Conservation (phyloP, 2,888 invertebrate genomes). For the Aromia moschata region DNA sequence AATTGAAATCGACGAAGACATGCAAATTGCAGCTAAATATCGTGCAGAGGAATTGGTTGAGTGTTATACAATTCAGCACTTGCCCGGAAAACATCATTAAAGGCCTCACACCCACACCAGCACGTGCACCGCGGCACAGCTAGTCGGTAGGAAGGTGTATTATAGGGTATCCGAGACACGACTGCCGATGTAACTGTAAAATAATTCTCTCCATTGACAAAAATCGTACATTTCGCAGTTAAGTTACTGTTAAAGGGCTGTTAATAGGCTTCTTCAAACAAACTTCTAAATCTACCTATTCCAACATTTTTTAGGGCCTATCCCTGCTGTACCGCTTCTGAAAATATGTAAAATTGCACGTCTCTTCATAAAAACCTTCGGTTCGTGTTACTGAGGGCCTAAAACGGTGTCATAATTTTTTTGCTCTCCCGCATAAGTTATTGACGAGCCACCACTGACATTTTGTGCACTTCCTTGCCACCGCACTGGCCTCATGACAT, state of each 20-base stretch:
- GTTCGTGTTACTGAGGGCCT: too few relatives aligned
- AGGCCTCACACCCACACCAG: constrained; percentile 40
- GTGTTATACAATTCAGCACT: constrained; percentile 26
- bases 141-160: constrained; percentile 40
- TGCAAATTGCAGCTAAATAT: constrained; percentile 12
- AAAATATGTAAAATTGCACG: too few relatives aligned
- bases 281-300: too few relatives aligned
- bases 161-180: constrained; percentile 51
- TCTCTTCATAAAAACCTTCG: too few relatives aligned
- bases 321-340: too few relatives aligned
- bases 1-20: not conserved
- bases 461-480: too few relatives aligned
- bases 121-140: constrained; percentile 38
- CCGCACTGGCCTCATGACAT: constrained; percentile 49
- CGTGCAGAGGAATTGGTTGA: constrained; percentile 12
- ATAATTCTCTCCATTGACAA: constrained; percentile 49
- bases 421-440: too few relatives aligned
- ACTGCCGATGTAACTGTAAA: constrained; percentile 47
- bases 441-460: too few relatives aligned
- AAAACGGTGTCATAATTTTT: too few relatives aligned
- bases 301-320: too few relatives aligned
- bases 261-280: too few relatives aligned
- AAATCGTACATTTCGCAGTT: constrained; percentile 53
- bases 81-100: constrained; percentile 39
- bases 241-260: too few relatives aligned